Evolutionary conservation across 2,113 vertebrate genomes (phyloP), one percentile per base, ranked within the genome.

Genomic region (Xiphophorus couchianus): DNA sequence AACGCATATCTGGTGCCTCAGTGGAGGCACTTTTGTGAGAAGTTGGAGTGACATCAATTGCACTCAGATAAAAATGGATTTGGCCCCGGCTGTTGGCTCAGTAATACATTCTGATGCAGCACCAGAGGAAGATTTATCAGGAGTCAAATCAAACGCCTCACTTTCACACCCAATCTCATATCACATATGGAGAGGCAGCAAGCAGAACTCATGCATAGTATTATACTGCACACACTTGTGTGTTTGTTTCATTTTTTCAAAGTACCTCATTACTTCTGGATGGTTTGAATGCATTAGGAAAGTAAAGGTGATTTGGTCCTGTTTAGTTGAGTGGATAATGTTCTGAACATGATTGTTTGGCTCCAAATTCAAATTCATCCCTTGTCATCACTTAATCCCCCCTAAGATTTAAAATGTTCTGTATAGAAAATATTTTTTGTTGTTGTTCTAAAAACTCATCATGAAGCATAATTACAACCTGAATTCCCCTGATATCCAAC

Each of bases 1-100:
- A 78, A 33, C 64, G 79, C 81, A 84, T 81, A 85, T 80, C 86
- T 90, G 84, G 79, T 62, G 74, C 70, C 80, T 71, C 66, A 25
- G 78, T 60, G 17, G 72, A 82, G 73, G 73, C 84, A 74, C 81
- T 89, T 88, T 78, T 76, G 71, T 83, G 71, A 86, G 84, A 74
- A 86, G 79, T 78, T 89, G 84, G 86, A 90, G 67, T 89, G 82
- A 87, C 89, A 90, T 88, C 89, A 90, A 87, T 87, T 86, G 86
- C 87, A 78, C 89, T 87, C 84, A 78, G 86, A 89, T 83, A 84
- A 90, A 90, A 89, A 90, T 87, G 89, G 89, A 90, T 89, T 83
- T 88, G 85, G 86, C 83, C 82, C 81, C 60, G 77, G 75, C 81
- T 78, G 81, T 80, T 88, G 88, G 86, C 88, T 86, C 77, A 31